Evolutionary conservation across 2,888 invertebrate genomes (phyloP).

Genomic region (Terebella lapidaria): DNA sequence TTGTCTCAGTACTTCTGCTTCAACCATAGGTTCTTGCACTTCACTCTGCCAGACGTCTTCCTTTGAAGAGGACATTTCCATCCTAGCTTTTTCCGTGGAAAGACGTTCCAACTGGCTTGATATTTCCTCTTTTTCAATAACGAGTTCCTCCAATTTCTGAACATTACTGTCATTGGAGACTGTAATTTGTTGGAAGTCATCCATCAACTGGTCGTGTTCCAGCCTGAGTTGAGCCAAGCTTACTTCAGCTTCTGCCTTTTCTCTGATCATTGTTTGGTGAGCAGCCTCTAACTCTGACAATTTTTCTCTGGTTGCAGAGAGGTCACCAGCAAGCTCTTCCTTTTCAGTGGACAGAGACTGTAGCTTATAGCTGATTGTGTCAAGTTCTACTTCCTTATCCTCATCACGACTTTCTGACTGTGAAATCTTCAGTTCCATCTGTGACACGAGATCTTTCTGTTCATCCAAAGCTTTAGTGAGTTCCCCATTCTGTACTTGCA

Average conservation of each 20-base stretch:
- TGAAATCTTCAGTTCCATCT: neutral
- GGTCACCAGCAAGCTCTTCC: slow-evolving; percentile 5
- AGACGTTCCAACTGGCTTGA: slow-evolving; percentile 15
- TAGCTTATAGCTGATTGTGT: neutral
- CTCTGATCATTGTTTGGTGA: neutral
- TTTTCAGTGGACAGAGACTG: neutral
- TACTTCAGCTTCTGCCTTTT: neutral
- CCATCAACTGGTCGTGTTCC: slow-evolving; percentile 24
- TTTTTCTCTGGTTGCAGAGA: neutral
- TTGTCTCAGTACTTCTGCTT: slow-evolving; percentile 1
- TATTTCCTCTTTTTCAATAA: slow-evolving; percentile 13
- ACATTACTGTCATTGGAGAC: slow-evolving; percentile 22
- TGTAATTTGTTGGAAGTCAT: slow-evolving; percentile 32
- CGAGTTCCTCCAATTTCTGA: slow-evolving; percentile 15
- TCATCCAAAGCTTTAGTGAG: neutral
- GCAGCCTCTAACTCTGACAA: neutral
- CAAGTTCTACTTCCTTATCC: slow-evolving; percentile 2
- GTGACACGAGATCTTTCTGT: neutral
- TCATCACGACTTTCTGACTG: neutral
- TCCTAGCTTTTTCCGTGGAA: neutral
- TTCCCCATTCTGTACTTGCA: neutral
- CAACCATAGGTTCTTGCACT: neutral
- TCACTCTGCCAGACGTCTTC: neutral
- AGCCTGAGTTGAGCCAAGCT: slow-evolving; percentile 4
- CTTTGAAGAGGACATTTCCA: neutral